Conservation (phyloP, 2,113 vertebrate genomes). For the Pelobates fuscus region DNA sequence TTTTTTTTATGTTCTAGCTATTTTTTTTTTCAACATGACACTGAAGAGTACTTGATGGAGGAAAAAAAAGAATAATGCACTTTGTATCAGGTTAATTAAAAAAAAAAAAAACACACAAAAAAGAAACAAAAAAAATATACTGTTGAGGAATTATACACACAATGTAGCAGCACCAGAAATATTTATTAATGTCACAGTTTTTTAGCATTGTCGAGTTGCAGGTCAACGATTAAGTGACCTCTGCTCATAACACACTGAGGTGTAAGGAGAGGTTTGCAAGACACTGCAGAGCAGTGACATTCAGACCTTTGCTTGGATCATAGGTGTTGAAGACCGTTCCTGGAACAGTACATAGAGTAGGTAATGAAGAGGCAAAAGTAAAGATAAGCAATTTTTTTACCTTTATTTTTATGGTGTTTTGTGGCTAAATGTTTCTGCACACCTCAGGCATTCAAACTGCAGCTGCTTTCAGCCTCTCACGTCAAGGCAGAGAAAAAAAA, state of each 20-base stretch:
- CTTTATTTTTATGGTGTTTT: conserved; percentile 58
- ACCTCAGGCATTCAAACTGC: conserved; percentile 77
- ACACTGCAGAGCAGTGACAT: conserved; percentile 35
- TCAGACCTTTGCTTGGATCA: conserved; percentile 15
- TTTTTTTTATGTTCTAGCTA: conserved; percentile 47
- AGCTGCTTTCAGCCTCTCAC: conserved; percentile 69
- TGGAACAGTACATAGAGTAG: conserved; percentile 66
- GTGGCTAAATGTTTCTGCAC: conserved; percentile 66
- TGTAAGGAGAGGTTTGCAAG: conserved; percentile 5
- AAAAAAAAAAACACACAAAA: not conserved
- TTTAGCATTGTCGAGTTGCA: conserved; percentile 74
- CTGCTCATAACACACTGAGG: conserved; percentile 56
- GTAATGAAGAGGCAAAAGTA: conserved; percentile 56
- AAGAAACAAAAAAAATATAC: conserved; percentile 62
- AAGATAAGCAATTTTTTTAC: conserved; percentile 63
- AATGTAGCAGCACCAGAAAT: conserved; percentile 80
- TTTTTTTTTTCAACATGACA: conserved; percentile 58
- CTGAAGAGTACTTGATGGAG: conserved; percentile 69
- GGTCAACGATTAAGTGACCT: conserved; percentile 66
- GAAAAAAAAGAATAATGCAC: conserved; percentile 76
- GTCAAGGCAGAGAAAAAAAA: conserved; percentile 59
- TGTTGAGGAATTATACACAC: conserved; percentile 78
- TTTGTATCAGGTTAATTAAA: conserved; percentile 82
- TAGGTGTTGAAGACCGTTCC: conserved; percentile 52
- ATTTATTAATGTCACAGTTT: conserved; percentile 83